phyloP scores from a whole-genome alignment of 2,888 invertebrate genomes.

The Tridacna crocea region DNA sequence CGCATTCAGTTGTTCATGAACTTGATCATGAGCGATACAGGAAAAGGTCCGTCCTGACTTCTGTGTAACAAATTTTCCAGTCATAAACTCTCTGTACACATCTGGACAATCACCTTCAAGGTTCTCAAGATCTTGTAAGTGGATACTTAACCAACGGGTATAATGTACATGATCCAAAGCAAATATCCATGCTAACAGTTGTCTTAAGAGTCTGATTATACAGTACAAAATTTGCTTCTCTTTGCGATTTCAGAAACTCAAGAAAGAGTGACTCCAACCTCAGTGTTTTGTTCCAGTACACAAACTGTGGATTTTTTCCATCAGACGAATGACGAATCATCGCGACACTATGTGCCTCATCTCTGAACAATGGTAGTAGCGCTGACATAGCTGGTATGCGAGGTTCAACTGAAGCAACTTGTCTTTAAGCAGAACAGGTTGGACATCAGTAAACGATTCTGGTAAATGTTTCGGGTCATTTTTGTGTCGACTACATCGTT shows the following conservation, averaged over 20 bases:
- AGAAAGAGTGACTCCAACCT: slow-evolving; percentile 23
- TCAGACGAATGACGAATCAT: no score
- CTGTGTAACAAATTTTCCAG: slow-evolving; percentile 24
- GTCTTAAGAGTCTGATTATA: slow-evolving; percentile 26
- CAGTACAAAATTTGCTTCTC: slow-evolving; percentile 42
- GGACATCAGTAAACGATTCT: neutral
- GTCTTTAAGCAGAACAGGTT: slow-evolving; percentile 1
- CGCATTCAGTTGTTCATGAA: slow-evolving; percentile 61
- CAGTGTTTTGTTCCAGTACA: slow-evolving; percentile 15
- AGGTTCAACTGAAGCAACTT: no score
- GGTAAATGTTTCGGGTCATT: neutral
- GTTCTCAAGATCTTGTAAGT: slow-evolving; percentile 27
- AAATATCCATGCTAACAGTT: slow-evolving; percentile 44
- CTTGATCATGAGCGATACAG: slow-evolving; percentile 44
- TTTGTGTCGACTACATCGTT: neutral
- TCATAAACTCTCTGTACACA: slow-evolving; percentile 7
- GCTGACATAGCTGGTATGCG: neutral
- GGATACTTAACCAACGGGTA: slow-evolving; percentile 56
- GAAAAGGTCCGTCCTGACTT: slow-evolving; percentile 5
- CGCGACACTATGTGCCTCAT: slow-evolving; percentile 29
- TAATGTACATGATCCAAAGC: slow-evolving; percentile 52
- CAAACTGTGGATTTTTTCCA: slow-evolving; percentile 31
- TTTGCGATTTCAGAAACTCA: slow-evolving; percentile 23
- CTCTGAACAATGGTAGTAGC: slow-evolving; percentile 36
- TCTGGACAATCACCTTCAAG: slow-evolving; percentile 2